Evolutionary conservation across 2,888 invertebrate genomes (phyloP).

Genomic region (Drosophila phalerata): DNA sequence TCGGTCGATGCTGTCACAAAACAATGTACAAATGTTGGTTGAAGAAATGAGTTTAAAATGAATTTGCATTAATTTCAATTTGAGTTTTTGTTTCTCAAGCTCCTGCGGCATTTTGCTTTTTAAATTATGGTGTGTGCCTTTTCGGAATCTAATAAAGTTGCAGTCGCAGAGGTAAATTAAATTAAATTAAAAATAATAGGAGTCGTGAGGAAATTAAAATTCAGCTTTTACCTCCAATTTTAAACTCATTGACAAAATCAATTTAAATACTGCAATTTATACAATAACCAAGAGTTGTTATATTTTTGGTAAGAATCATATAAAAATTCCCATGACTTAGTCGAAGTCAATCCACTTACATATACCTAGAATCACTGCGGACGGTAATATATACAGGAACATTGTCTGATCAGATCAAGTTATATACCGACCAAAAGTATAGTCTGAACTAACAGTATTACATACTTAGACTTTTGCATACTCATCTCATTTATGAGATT

Average conservation of each 20-base stretch:
- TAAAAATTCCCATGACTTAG: background rate
- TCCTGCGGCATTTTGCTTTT: constrained; percentile 46
- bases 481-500: no score
- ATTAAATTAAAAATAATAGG: constrained; percentile 60
- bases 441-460: no score
- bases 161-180: constrained; percentile 37
- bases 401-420: no score
- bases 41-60: constrained; percentile 68
- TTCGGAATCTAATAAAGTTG: constrained; percentile 15
- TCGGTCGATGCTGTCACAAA: constrained; percentile 45
- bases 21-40: constrained; percentile 60
- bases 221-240: constrained; percentile 45
- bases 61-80: constrained; percentile 75
- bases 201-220: constrained; percentile 56
- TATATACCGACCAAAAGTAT: no score
- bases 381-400: no score
- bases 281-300: background rate
- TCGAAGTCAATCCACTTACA: background rate
- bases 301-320: background rate
- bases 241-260: constrained; percentile 12
- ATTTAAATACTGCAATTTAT: constrained; percentile 21
- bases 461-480: no score
- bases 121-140: constrained; percentile 23
- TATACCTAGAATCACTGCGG: no score
- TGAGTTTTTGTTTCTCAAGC: constrained; percentile 40